Percentiles rank a stretch among this genome's conserved stretches.
Evolutionary conservation across 2,113 vertebrate genomes (phyloP).

Genomic region (Aythya baeri): DNA sequence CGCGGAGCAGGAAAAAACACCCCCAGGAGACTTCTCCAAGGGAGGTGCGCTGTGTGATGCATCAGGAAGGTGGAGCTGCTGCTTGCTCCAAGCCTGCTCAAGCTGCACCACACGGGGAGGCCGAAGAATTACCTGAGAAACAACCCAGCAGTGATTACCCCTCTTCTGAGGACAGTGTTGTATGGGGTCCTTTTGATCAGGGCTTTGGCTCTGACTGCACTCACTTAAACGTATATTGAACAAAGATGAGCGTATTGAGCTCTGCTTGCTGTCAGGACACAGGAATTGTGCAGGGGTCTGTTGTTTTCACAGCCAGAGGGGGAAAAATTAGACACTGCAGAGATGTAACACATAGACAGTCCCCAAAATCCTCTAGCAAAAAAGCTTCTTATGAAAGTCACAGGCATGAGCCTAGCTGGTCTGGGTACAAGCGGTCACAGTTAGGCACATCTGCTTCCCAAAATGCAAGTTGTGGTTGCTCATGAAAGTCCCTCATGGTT

Average conservation of each 20-base stretch:
- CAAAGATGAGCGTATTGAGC: neutral
- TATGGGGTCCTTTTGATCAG: neutral
- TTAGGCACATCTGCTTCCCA: neutral
- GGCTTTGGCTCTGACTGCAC: neutral
- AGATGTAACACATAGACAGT: neutral
- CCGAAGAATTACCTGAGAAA: neutral
- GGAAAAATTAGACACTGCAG: neutral
- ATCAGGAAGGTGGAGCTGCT: neutral
- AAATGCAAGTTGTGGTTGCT: neutral
- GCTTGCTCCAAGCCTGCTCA: neutral
- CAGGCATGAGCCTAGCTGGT: neutral
- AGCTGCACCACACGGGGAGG: accelerated
- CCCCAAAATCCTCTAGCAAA: neutral
- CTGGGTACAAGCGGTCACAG: neutral
- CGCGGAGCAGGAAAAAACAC: neutral
- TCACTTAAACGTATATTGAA: neutral
- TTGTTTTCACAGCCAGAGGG: neutral
- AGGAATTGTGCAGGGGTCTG: neutral
- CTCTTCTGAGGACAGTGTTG: neutral
- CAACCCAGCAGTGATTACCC: neutral
- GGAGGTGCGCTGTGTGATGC: neutral
- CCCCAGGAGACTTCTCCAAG: neutral
- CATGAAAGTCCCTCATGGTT: neutral
- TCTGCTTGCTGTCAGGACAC: neutral
- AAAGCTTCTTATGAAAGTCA: neutral